These are phyloP conservation scores for Tuta absoluta DNA, from an alignment of 2,888 invertebrate genomes.

Conservation along the genomic window DNA sequence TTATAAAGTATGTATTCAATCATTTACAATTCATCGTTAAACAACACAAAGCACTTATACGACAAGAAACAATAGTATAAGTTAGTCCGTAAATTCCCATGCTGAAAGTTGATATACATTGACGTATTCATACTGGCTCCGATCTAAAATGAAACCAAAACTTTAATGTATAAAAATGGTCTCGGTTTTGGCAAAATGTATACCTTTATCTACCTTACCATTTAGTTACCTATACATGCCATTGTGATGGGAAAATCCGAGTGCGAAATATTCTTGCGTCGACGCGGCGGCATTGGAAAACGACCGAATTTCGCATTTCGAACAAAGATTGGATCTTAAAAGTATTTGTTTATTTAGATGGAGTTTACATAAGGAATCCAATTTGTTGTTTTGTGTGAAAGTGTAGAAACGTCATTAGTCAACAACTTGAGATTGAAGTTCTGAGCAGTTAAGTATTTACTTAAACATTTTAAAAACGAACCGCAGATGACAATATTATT, in stretches of 20 bases:
- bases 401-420: neutral
- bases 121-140: too few relatives aligned
- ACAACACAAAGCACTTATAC: too few relatives aligned
- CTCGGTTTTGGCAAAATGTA: neutral
- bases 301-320: neutral
- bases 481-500: neutral
- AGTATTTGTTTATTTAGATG: slow-evolving; percentile 17
- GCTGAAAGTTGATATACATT: too few relatives aligned
- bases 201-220: neutral
- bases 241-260: neutral
- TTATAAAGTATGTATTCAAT: neutral
- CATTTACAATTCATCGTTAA: too few relatives aligned
- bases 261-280: neutral
- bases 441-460: neutral
- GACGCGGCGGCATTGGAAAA: neutral
- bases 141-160: too few relatives aligned
- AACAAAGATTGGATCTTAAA: slow-evolving; percentile 18
- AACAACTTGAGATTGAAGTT: slow-evolving; percentile 5
- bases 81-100: too few relatives aligned
- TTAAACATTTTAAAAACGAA: neutral
- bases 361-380: slow-evolving; percentile 11
- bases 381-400: slow-evolving; percentile 7
- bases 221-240: neutral
- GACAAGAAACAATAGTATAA: too few relatives aligned
- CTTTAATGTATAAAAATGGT: neutral